Base-by-base conservation (phyloP, 2,797 vertebrate species). In the Sebastolobus altivelis region DNA sequence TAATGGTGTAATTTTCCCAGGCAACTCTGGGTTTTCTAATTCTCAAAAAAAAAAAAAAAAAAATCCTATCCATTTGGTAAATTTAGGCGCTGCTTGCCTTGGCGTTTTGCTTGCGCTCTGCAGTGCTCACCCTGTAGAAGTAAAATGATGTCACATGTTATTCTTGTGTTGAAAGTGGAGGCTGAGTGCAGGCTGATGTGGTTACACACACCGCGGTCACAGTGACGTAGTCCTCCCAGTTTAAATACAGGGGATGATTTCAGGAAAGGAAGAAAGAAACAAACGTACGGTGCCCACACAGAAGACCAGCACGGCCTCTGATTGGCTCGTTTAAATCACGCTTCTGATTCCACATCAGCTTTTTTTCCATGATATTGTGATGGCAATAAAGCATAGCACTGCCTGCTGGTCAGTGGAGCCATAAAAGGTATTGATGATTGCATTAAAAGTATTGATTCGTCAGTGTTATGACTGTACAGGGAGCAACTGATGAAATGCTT, bases 91-190 rank as follows among this genome's bases (percentile, higher is more conserved):
- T 18, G 56, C 72, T 75, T 65, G 65, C 54, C 55, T 69, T 65
- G 69, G 70, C 8, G 2, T 84, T 75, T 62, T 66, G 59, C 76
- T 73, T 18, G 43, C 8, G 6, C 33, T 59, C 35, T 67, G 72
- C 75, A 70, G 54, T 5, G 4, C 61, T 52, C 72, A 78, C 73
- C 70, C 61, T 22, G 79, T 22, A 66, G 82, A 87, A 82, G 70
- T 62, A 43, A 91, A 93, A 81, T 92, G 90, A 94, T 94, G 91
- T 94, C 94, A 93, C 91, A 86, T 92, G 86, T 91, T 93, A 86
- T 93, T 94, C 83, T 85, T 75, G 85, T 91, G 73, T 87, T 88
- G 84, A 88, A 87, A 87, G 89, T 5, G 76, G 75, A 85, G 89
- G 77, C 83, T 8, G 74, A 87, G 67, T 72, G 79, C 81, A 84